Percentiles rank a stretch among this genome's conserved stretches.
Conservation (phyloP, 2,888 invertebrate species). For the Litoditis marina region DNA sequence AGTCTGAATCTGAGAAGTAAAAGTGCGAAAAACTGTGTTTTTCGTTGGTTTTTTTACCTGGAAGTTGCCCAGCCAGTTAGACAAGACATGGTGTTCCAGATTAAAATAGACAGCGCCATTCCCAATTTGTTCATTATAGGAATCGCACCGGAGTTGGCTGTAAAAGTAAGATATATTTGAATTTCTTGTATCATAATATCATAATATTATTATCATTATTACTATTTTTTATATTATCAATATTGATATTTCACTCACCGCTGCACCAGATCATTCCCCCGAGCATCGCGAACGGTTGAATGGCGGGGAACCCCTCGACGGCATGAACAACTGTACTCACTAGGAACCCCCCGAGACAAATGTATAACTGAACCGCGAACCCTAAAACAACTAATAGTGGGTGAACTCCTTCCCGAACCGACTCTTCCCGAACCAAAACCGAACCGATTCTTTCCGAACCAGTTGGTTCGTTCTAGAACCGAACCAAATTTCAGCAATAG, state of each 20-base stretch:
- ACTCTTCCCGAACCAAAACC: no score
- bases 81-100: slow-evolving; percentile 65
- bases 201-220: background rate
- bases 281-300: slow-evolving; percentile 64
- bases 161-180: slow-evolving; percentile 16
- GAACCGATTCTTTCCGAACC: no score
- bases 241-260: slow-evolving; percentile 49
- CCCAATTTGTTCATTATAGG: slow-evolving; percentile 65
- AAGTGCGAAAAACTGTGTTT: no score
- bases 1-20: no score
- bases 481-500: no score
- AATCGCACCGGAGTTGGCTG: slow-evolving; percentile 64
- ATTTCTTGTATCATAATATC: background rate
- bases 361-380: slow-evolving; percentile 65
- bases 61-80: slow-evolving; percentile 63
- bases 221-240: background rate
- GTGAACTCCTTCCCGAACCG: no score
- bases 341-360: slow-evolving; percentile 63
- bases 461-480: no score
- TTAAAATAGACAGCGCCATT: slow-evolving; percentile 63
- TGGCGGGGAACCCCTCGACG: slow-evolving; percentile 57
- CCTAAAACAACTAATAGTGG: no score
- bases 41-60: slow-evolving; percentile 3
- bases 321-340: slow-evolving; percentile 62
- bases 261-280: slow-evolving; percentile 65